Base-by-base conservation (phyloP, 1,140 invertebrate species). In the Lucilia sericata region DNA sequence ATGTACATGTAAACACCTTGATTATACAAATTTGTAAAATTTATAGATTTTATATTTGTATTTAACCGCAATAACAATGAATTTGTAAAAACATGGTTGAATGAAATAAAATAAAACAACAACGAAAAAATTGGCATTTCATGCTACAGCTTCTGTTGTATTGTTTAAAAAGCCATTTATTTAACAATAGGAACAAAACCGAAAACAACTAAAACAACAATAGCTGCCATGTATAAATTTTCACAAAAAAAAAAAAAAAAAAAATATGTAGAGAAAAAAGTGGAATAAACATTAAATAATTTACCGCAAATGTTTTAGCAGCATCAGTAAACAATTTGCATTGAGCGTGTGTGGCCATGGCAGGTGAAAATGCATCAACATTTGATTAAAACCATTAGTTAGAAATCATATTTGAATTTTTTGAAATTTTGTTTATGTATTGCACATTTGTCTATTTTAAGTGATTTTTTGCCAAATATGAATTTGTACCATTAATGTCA, bases 61-160 rank as follows among this genome's bases (percentile, higher is more conserved):
- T n/a, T 60, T 60, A 70, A 70, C 65, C 65, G 19, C 65, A 70
- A 70, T 70, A 70, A 70, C 65, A 70, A 70, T 70, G 65, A 70
- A 70, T 70, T 70, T 19, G n/a, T 25, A 70, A 25, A 49, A 65
- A 65, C 14, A 65, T n/a, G n/a, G 60, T 8, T 65, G 60, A 65
- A 5, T 65, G 49, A 49, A 49, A 49, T 5, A 49, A 49, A 49
- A 49, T 2, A 49, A 1, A 55, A 55, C 13, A 55, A 12, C 10
- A 17, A 55, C 0, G 12, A 55, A 55, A 55, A 55, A 55, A 55
- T 13, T 17, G 17, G 51, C 51, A 55, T 42, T 42, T 42, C 42
- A 42, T 42, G 5, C 2, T 42, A 42, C 2, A 8, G 42, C 42
- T 42, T 5, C 2, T 42, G 5, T 42, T 60, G 55, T 60, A 60